Evolutionary conservation across 2,888 invertebrate species (phyloP), one percentile per base, ranked within the genome.

Genomic region (Craniophora ligustri): DNA sequence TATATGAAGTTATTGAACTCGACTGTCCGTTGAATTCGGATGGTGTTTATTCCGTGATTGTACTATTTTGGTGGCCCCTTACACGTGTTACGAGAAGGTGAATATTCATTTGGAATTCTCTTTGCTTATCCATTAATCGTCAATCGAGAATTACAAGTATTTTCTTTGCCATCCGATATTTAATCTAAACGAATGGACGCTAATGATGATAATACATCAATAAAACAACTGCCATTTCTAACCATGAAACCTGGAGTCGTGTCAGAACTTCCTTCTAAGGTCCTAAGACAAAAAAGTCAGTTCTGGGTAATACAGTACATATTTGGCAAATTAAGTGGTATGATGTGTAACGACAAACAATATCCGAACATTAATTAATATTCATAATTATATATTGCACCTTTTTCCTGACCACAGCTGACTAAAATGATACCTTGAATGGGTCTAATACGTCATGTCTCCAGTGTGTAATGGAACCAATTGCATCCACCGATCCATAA

Each of bases 1-100:
- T 87, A 86, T 83, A 78, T 88, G 89, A 92, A 91, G 91, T 87
- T 87, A 84, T 74, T 92, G 92, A 92, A 90, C 92, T 79, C 87
- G 63, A 58, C 60, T 76, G 80, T 50, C 67, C 64, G 49, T 63
- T 72, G 64, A 74, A 74, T 74, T 74, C 34, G 74, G 78, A 81
- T 78, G 69, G 75, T 78, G 60, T 75, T 78, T 81, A 76, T 81
- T 76, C 68, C 72, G 50, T 73, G 56, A 59, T 65, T 73, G 69
- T 79, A 69, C 72, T 70, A 69, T 79, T 75, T 72, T 72, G 64
- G 72, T 65, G 61, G 53, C 36, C 28, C 47, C 41, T 55, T 67
- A 70, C 71, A 71, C 62, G 68, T 73, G 71, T 68, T 51, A 54
- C 54, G 44, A 44, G 34, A 62, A 44, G 5, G 32, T 51, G 57